Base-by-base conservation (phyloP, 2,113 vertebrate species). In the Brachirus orientalis region DNA sequence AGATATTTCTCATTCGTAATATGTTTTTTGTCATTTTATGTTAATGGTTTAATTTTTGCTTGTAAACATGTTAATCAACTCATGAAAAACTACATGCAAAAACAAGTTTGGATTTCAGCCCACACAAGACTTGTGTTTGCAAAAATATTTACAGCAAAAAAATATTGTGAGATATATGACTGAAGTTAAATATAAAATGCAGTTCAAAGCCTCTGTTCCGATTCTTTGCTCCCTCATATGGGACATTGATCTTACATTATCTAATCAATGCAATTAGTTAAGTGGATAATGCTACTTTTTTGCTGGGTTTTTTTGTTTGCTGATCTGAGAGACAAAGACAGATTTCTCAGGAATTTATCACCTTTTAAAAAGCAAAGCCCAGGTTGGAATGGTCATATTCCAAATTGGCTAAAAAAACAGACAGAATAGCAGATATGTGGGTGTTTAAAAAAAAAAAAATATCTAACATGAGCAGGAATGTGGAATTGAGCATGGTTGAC, bases 311-410 rank as follows among this genome's bases (percentile, higher is more conserved):
- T 72, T 40, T 1, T 16, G 57, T 50, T 37, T 22, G 38, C 20
- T 16, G 28, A 43, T 45, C 33, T 43, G 41, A 7, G 17, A 41
- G 22, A 46, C 1, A 19, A 3, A 11, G 44, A 63, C 33, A 53
- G 8, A 55, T 62, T 69, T 67, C 22, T 22, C 7, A 38, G 22
- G 41, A 58, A 11, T 66, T 51, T 12, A 41, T 38, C 51, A 43
- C 41, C 28, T 69, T 73, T 65, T 62, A 40, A 68, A 70, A 38
- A 68, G 13, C 47, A 65, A 57, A 56, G 18, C 41, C 51, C 20
- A 41, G 28, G 40, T 52, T 62, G 11, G 5, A 41, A 20, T n/a
- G 0, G 10, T 37, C 48, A 58, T 56, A 47, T 63, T 60, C 22
- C 14, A 36, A 43, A 43, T 50, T 62, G 60, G 52, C 66, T 60